Conservation (phyloP, 2,888 invertebrate species). For the Hyposoter dolosus region DNA sequence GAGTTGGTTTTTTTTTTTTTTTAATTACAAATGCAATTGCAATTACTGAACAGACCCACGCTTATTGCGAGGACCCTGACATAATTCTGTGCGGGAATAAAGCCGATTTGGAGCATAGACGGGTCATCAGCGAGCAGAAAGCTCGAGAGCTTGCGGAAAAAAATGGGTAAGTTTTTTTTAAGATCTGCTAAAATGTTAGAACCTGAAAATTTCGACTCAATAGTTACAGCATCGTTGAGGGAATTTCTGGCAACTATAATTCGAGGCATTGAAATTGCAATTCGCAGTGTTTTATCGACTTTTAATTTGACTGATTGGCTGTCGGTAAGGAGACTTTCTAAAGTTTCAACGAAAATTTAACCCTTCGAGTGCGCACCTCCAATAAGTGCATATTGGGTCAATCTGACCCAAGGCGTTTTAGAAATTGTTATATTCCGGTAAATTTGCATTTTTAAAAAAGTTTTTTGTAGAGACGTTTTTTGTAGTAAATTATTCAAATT, state of each 20-base stretch:
- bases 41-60: conserved; percentile 89
- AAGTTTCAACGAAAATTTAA: too few relatives aligned
- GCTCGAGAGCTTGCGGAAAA: conserved; percentile 95
- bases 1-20: too few relatives aligned
- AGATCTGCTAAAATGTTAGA: not conserved
- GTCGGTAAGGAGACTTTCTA: not conserved
- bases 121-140: conserved; percentile 92
- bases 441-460: too few relatives aligned
- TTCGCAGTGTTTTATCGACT: not conserved
- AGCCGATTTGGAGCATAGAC: conserved; percentile 94
- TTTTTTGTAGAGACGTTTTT: too few relatives aligned
- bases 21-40: too few relatives aligned
- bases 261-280: not conserved
- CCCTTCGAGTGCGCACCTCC: too few relatives aligned
- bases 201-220: not conserved
- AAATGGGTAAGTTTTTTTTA: conserved; percentile 87
- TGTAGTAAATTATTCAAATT: too few relatives aligned
- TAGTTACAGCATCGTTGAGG: not conserved
- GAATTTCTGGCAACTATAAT: not conserved
- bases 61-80: conserved; percentile 95
- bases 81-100: conserved; percentile 98
- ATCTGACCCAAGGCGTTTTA: too few relatives aligned
- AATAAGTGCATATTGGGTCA: too few relatives aligned
- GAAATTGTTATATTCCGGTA: too few relatives aligned
- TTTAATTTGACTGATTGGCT: not conserved